Percentiles rank a stretch among this genome's conserved stretches.
phyloP scores from a whole-genome alignment of 2,797 vertebrate species.

The Rhabdophis nuchalis region DNA sequence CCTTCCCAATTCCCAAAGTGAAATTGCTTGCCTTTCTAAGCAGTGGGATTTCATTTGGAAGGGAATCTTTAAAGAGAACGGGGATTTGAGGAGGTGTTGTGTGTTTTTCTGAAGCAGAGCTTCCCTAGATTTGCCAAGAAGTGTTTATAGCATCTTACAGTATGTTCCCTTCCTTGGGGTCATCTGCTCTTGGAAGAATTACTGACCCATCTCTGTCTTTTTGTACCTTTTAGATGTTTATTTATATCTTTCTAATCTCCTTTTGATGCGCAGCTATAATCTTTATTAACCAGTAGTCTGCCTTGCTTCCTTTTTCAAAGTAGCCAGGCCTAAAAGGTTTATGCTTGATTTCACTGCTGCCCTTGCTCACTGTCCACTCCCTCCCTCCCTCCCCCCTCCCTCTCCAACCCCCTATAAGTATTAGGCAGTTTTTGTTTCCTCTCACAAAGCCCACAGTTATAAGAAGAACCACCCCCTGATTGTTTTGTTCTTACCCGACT shows the following conservation, averaged over 20 bases:
- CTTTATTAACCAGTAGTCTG: slow-evolving; percentile 64
- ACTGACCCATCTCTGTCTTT: slow-evolving; percentile 58
- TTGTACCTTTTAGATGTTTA: slow-evolving; percentile 53
- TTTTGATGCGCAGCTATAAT: slow-evolving; percentile 58
- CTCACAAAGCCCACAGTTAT: slow-evolving; percentile 67
- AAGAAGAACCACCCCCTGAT: slow-evolving; percentile 74
- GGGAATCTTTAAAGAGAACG: background rate
- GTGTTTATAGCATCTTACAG: slow-evolving; percentile 52
- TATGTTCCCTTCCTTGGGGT: slow-evolving; percentile 53
- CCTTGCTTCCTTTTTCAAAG: slow-evolving; percentile 62
- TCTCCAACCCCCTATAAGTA: slow-evolving; percentile 24
- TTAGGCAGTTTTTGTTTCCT: slow-evolving; percentile 64
- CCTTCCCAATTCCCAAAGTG: slow-evolving; percentile 8
- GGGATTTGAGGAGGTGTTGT: slow-evolving; percentile 5
- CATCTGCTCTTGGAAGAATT: slow-evolving; percentile 53
- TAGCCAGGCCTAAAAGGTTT: slow-evolving; percentile 43
- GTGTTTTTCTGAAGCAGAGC: slow-evolving; percentile 21
- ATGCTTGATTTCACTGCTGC: slow-evolving; percentile 30
- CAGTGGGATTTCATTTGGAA: slow-evolving; percentile 32
- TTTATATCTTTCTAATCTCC: slow-evolving; percentile 58
- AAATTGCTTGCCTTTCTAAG: slow-evolving; percentile 11
- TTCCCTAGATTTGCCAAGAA: slow-evolving; percentile 51
- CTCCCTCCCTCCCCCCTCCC: background rate
- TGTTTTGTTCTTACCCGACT: slow-evolving; percentile 88
- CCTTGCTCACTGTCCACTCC: background rate